Conservation (phyloP, 2,888 invertebrate species). For the Operophtera brumata region DNA sequence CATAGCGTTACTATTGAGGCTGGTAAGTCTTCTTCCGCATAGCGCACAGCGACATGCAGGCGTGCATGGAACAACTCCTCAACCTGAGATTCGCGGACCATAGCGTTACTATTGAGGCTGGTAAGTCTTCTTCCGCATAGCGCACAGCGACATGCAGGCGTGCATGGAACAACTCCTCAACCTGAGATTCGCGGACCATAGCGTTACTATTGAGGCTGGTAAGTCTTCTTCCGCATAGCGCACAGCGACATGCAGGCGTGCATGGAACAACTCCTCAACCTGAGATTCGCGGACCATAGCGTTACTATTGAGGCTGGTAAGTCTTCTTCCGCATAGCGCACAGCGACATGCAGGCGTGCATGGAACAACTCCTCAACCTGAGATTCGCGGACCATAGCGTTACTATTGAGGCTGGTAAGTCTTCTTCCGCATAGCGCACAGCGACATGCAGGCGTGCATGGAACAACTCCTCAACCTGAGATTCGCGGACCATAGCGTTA, state of each 20-base stretch:
- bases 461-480: conserved; percentile 79
- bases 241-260: conserved; percentile 84
- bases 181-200: conserved; percentile 83
- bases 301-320: conserved; percentile 75
- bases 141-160: conserved; percentile 83
- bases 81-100: conserved; percentile 83
- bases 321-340: no score
- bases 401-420: conserved; percentile 77
- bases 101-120: conserved; percentile 75
- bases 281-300: conserved; percentile 83
- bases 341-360: conserved; percentile 82
- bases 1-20: conserved; percentile 79
- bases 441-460: conserved; percentile 83
- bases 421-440: no score
- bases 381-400: conserved; percentile 82
- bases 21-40: conserved; percentile 83
- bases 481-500: conserved; percentile 81
- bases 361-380: conserved; percentile 79
- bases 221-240: conserved; percentile 83
- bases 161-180: conserved; percentile 81
- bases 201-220: conserved; percentile 77
- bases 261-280: conserved; percentile 77
- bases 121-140: conserved; percentile 83
- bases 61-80: conserved; percentile 81
- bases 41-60: conserved; percentile 83